Conservation (phyloP, 2,113 vertebrate genomes). For the Callaeas wilsoni region DNA sequence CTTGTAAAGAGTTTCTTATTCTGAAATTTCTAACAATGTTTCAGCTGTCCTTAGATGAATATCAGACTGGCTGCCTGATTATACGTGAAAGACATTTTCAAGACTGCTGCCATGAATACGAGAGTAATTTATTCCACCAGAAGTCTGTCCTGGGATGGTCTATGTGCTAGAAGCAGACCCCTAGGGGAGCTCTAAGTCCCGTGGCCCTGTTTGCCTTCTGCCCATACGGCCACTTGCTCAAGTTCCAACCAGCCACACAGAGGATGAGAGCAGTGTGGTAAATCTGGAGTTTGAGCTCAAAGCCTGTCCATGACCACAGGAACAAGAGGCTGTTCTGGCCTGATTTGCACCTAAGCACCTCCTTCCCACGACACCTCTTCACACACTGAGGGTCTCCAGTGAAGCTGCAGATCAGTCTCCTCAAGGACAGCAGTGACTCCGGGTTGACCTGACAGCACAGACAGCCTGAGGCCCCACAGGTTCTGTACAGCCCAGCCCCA, state of each 20-base stretch:
- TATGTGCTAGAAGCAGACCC: background rate
- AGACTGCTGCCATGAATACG: background rate
- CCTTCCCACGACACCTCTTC: background rate
- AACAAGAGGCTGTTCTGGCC: background rate
- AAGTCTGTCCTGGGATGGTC: background rate
- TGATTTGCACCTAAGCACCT: background rate
- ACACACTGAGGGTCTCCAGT: background rate
- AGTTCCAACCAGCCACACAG: background rate
- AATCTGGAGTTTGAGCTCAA: background rate
- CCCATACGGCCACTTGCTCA: background rate
- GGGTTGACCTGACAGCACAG: background rate
- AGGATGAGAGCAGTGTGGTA: background rate
- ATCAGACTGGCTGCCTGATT: background rate
- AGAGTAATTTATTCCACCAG: background rate
- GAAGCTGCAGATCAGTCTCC: background rate
- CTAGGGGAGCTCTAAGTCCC: background rate
- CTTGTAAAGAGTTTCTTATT: background rate
- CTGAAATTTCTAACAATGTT: background rate
- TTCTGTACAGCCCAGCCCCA: background rate
- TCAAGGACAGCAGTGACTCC: background rate
- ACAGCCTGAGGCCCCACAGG: background rate
- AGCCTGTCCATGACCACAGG: rapidly evolving
- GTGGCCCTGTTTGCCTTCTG: background rate
- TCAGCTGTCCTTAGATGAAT: background rate
- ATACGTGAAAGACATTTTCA: background rate